Evolutionary conservation across 37 sponge, comb jelly and placozoan genomes (phyloP), one percentile per base, ranked within the genome.

Genomic region (Lycopodina hypogea): DNA sequence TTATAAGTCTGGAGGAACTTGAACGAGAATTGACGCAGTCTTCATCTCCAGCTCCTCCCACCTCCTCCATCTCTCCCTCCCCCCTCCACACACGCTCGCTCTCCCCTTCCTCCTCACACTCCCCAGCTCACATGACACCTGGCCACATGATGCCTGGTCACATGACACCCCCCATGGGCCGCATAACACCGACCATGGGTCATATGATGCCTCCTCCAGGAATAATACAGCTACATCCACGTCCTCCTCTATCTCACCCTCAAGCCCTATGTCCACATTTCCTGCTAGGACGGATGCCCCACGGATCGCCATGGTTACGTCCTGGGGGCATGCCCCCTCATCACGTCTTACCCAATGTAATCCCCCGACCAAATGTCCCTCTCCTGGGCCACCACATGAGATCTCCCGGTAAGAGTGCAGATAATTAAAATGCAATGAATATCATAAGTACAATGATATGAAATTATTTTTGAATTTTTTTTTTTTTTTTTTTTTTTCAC

Each of bases 1-100:
- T 70, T 0, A 39, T 76, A 29, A 75, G 77, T 68, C 11, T 84
- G 22, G 84, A 76, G 36, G 84, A 84, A 57, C 71, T 84, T n/a
- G 84, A 84, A 39, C 64, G 76, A 6, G 68, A 74, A 24, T 17
- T 68, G 23, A 72, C 71, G 0, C 51, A 59, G 3, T 73, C 82
- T 18, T 41, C 81, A 9, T 59, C 81, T 24, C 71, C 66, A 6
- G 12, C 45, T 33, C 78, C 22, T 12, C 79, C 1, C 29, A n/a
- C 73, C 4, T 32, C 66, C 26, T 22, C 63, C 62, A 41, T 65
- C 83, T 66, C 71, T 22, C 6, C 61, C 23, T 24, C 45, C 11
- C 42, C 74, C 56, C 36, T 38, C 18, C 64, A 60, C 22, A 24
- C 39, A 56, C 26, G 18, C 73, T 32, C 73, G 22, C 63, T 45